phyloP scores from a whole-genome alignment of 2,888 invertebrate species.

The Drosophila niveifrons region DNA sequence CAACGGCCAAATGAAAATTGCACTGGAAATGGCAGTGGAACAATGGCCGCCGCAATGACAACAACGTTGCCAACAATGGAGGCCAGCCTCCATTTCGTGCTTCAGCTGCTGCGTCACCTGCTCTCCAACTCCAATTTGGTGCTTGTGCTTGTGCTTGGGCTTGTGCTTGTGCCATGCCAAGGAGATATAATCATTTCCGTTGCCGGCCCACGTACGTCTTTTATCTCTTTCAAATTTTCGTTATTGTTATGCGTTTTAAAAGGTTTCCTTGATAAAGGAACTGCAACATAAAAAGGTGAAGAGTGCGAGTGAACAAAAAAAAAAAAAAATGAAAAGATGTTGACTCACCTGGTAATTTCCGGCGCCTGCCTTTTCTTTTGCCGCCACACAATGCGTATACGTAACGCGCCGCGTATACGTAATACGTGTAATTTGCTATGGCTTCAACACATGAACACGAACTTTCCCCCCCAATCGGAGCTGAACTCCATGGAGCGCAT shows the following conservation, averaged over 20 bases:
- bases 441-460: constrained; percentile 19
- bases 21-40: constrained; percentile 56
- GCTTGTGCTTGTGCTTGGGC: neutral
- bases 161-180: constrained; percentile 37
- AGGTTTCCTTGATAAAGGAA: constrained; percentile 69
- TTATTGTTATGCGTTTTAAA: constrained; percentile 77
- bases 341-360: constrained; percentile 77
- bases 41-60: constrained; percentile 72
- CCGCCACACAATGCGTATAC: constrained; percentile 21
- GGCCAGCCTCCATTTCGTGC: constrained; percentile 9
- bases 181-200: constrained; percentile 80
- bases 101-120: constrained; percentile 14
- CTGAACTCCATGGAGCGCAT: neutral
- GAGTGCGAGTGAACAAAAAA: constrained; percentile 27
- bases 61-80: constrained; percentile 55
- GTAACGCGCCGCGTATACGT: constrained; percentile 36
- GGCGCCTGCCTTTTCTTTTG: constrained; percentile 54
- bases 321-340: constrained; percentile 60
- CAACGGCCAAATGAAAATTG: constrained; percentile 70
- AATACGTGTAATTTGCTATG: constrained; percentile 57
- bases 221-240: constrained; percentile 79
- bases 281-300: constrained; percentile 40
- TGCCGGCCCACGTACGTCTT: constrained; percentile 76
- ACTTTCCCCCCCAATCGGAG: constrained; percentile 8
- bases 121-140: neutral